Base-by-base conservation (phyloP, 2,113 vertebrate genomes). In the Menidia beryllina region DNA sequence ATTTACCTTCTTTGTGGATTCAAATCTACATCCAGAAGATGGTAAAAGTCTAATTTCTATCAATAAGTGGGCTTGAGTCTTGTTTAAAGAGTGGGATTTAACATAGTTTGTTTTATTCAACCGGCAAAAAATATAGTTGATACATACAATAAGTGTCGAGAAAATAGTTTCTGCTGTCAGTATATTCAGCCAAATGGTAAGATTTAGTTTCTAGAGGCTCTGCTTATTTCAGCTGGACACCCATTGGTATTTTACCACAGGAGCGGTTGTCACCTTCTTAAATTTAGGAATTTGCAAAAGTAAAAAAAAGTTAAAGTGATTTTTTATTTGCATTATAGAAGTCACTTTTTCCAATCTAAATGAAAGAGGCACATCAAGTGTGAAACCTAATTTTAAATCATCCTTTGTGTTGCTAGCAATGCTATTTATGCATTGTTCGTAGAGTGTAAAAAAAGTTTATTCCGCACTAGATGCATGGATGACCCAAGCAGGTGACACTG, bases 401-500 rank as follows among this genome's bases (percentile, higher is more conserved):
- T 72, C 56, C 63, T 66, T 17, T 8, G 45, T 38, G 73, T 25
- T 2, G 36, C 59, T 72, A 56, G 15, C 57, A 66, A 78, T 60
- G 47, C 69, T 8, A 51, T 74, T 75, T 81, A 76, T 85, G 68
- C 68, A 63, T 47, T 81, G 74, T 79, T 73, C 61, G 68, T 52
- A 84, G 48, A 45, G 49, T 19, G 17, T 15, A 1, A 20, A 19
- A 62, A 65, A 51, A 24, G 26, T 53, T 25, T 77, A 75, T 84
- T 69, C 30, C 67, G 61, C 53, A 17, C 55, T 2, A 2, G 45
- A 49, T 76, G 77, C 72, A 74, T 69, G 69, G 64, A 63, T 17
- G 76, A 82, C 4, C 34, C 10, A 70, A 63, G 69, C 69, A 68
- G 71, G 67, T 82, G 75, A 81, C 79, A 73, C 51, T 34, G 64